Evolutionary conservation across 2,888 invertebrate species (phyloP).

Genomic region (Lasioglossum calceatum): DNA sequence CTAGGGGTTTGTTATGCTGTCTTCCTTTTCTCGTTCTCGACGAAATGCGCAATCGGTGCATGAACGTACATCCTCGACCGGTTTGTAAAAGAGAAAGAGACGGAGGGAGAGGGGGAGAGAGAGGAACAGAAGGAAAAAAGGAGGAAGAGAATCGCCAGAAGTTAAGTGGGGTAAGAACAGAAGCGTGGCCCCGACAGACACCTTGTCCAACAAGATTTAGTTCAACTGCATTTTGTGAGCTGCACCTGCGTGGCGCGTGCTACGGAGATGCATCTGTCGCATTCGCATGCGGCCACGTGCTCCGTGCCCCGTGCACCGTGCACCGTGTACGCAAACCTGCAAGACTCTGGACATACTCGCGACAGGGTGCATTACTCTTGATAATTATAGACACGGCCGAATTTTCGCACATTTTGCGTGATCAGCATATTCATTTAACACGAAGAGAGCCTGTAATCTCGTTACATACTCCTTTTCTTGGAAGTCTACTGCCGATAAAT

Average conservation of each 20-base stretch:
- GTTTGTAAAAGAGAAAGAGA: constrained; percentile 25
- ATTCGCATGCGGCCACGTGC: constrained; percentile 57
- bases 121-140: neutral
- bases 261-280: constrained; percentile 77
- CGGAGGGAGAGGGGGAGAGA: neutral
- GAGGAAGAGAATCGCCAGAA: constrained; percentile 30
- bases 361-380: neutral
- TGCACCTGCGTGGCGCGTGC: constrained; percentile 78
- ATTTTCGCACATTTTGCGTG: neutral
- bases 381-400: neutral
- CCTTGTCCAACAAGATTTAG: constrained; percentile 77
- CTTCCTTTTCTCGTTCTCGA: neutral
- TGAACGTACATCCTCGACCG: constrained; percentile 26
- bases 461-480: neutral
- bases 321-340: constrained; percentile 11
- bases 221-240: constrained; percentile 66
- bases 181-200: constrained; percentile 59
- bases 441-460: neutral
- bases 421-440: neutral
- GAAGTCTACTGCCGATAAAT: neutral
- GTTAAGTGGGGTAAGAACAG: constrained; percentile 59
- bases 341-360: constrained; percentile 15
- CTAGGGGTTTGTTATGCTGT: neutral
- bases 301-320: constrained; percentile 41
- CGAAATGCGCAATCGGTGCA: constrained; percentile 13